These are phyloP conservation scores for Drosophila stalkeri DNA, from an alignment of 2,888 invertebrate species.

Conservation along the genomic window DNA sequence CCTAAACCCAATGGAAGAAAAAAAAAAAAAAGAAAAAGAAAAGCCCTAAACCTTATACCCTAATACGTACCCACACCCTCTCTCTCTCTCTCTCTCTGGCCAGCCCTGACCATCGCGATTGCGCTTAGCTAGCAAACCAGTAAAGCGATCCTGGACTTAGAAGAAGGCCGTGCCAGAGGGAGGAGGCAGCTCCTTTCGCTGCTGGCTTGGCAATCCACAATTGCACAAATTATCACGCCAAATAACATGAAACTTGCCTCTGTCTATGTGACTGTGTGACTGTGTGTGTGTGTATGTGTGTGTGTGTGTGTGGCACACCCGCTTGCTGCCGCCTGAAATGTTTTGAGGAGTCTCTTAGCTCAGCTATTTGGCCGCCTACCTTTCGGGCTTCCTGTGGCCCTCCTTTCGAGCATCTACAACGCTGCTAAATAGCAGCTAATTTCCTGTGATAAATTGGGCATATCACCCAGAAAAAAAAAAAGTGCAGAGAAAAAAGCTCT, in stretches of 20 bases:
- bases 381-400: constrained; percentile 15
- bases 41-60: background rate
- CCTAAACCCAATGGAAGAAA: constrained; percentile 3
- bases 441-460: constrained; percentile 83
- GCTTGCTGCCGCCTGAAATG: constrained; percentile 12
- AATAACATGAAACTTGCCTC: constrained; percentile 70
- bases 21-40: background rate
- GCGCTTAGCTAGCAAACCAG: constrained; percentile 13
- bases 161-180: background rate
- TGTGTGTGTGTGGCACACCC: constrained; percentile 13
- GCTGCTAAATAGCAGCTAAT: constrained; percentile 83
- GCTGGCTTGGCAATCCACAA: constrained; percentile 61
- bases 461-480: constrained; percentile 54
- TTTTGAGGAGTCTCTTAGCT: constrained; percentile 12
- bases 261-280: constrained; percentile 8
- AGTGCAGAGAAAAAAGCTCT: constrained; percentile 29
- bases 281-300: background rate
- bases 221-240: constrained; percentile 82
- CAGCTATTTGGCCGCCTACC: constrained; percentile 21
- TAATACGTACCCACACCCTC: background rate
- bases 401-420: constrained; percentile 57
- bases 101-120: background rate
- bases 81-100: too few species aligned
- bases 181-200: constrained; percentile 2
- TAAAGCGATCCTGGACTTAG: background rate